Base-by-base conservation (phyloP, 1,140 invertebrate genomes). In the Hyphantria cunea region DNA sequence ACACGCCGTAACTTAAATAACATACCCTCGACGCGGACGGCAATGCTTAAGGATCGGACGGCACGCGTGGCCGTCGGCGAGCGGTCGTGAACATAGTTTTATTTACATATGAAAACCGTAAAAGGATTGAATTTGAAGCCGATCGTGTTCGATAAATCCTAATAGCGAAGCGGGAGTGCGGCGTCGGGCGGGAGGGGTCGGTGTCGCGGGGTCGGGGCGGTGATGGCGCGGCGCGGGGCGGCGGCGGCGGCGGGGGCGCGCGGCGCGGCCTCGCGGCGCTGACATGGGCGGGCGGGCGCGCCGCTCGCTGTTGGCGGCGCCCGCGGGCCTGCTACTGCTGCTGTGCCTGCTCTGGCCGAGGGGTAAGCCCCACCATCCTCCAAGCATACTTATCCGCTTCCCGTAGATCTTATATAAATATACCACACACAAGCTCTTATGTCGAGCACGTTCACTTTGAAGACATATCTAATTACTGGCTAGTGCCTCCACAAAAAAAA, bases 21-120 rank as follows among this genome's bases (percentile, higher is more conserved):
- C 75, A 72, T 69, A 75, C 76, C 74, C 76, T 80, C 70, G 74
- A 62, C 76, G 75, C 72, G 62, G 71, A 69, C 76, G 84, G 80
- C 86, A 78, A 87, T 87, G 86, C 79, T 85, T 76, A 76, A 82
- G 73, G 60, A 75, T 80, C 77, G 80, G 80, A 72, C 84, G 82
- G 86, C 86, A 81, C 82, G 77, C 78, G 81, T 73, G 69, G 82
- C 86, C 86, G 82, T 86, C 83, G 79, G 78, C 80, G 82, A 83
- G 75, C 82, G 84, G 74, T 85, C 76, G 76, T 87, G 76, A 81
- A 84, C 54, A 74, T 76, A 70, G 70, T 84, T 79, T 76, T 69
- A 86, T 86, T 70, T 84, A 89, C 86, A 72, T 85, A 89, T 89
- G 86, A 88, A 83, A 85, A 79, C 84, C 82, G 62, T 77, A 76